Base-by-base conservation (phyloP, 2,888 invertebrate genomes). In the Agrilus cyanescens region DNA sequence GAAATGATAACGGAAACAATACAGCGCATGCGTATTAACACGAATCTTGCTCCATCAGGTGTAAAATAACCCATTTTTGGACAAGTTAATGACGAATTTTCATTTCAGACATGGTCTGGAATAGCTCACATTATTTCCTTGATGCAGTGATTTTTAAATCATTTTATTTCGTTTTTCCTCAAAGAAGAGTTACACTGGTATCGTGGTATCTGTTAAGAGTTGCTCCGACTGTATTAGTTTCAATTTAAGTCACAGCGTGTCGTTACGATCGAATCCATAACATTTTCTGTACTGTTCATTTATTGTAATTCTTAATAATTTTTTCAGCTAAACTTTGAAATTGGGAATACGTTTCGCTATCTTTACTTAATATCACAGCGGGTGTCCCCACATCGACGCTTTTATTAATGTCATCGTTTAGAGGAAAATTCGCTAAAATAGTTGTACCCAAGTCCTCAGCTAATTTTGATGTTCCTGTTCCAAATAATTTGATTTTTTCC, bases 351-450 rank as follows among this genome's bases (percentile, higher is more conserved):
- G 56, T 49, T 15, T 37, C 36, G 50, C 52, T 50, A 37, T 77
- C 70, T 0, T 83, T 80, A 10, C 78, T 62, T 1, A 78, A 71
- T 38, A 87, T 67, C 41, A 85, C 80, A 3, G 87, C 73, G 1
- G 90, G 90, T 49, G 75, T 75, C 2, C 89, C 89, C 39, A 67
- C 71, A 60, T 89, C 88, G 44, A 80, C 76, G 43, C 79, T 73
- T 50, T 76, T 71, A 0, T 80, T 74, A 60, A 89, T 80, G 39
- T 70, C 68, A n/a, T 75, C 69, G 50, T 82, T 75, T 4, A 90
- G 70, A 44, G 87, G 85, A 47, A 90, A 75, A 58, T 80, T 81
- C 43, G 78, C 80, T 40, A 88, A 68, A 15, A 85, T 70, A 20
- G 73, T 68, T 0, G 79, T 69, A 53, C 79, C 74, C 56, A 90